A percentile compares a stretch with the other conserved stretches of the same genome.
Evolutionary conservation across 2,113 vertebrate genomes (phyloP).

Genomic region (Phodopus roborovskii): DNA sequence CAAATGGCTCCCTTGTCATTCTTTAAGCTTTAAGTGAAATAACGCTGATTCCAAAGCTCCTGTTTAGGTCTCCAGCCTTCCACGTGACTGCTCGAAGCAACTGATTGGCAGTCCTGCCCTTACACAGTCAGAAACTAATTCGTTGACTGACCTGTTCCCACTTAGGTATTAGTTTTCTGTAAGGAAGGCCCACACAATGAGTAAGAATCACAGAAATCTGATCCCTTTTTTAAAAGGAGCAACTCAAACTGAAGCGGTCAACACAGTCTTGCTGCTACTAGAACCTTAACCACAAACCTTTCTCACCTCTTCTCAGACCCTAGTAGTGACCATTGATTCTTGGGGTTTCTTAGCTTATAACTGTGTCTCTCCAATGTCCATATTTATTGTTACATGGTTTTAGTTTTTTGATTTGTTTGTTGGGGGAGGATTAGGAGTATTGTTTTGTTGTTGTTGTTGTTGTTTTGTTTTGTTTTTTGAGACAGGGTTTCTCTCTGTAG

Average conservation of each 20-base stretch:
- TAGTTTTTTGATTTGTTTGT: neutral
- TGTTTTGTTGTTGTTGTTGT: too few species aligned
- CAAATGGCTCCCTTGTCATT: neutral
- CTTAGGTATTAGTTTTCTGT: neutral
- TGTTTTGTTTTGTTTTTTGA: neutral
- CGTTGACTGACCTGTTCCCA: neutral
- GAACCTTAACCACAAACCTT: neutral
- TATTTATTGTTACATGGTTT: neutral
- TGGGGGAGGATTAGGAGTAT: neutral
- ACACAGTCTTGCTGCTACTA: neutral
- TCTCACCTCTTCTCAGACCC: neutral
- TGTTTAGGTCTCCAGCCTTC: too few species aligned
- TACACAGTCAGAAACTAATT: neutral
- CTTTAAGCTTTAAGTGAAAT: neutral
- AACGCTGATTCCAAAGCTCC: neutral
- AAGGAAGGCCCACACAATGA: neutral
- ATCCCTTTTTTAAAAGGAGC: neutral
- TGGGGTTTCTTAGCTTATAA: neutral
- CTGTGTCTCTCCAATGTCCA: neutral
- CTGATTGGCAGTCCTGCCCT: neutral
- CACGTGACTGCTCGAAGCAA: too few species aligned
- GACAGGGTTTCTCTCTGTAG: neutral
- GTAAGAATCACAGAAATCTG: neutral
- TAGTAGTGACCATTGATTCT: too few species aligned
- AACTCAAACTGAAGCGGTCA: neutral